Percentiles rank a stretch among this genome's conserved stretches.
These are phyloP conservation scores for Metallyticus violacea DNA, from an alignment of 2,888 invertebrate species.

Conservation along the genomic window DNA sequence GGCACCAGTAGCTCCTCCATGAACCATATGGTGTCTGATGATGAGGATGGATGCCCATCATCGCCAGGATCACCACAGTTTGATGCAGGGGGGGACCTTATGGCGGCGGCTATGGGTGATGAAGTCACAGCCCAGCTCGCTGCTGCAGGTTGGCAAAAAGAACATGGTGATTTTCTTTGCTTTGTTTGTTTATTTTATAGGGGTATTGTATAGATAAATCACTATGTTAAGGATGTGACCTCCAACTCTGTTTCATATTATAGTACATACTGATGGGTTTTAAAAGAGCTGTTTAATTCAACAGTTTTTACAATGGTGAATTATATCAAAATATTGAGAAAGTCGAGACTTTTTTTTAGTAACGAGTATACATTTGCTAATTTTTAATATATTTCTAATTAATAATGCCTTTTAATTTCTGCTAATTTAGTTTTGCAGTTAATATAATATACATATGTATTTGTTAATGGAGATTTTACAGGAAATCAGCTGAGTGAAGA, in stretches of 20 bases:
- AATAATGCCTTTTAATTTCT: too few species aligned
- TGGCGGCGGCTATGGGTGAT: constrained; percentile 82
- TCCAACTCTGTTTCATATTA: neutral
- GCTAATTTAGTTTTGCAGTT: too few species aligned
- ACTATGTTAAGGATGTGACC: constrained; percentile 16
- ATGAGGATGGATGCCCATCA: constrained; percentile 78
- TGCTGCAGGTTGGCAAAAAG: constrained; percentile 76
- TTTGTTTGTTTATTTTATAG: constrained; percentile 34
- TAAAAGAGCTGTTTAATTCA: too few species aligned
- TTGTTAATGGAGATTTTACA: too few species aligned
- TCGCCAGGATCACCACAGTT: constrained; percentile 71
- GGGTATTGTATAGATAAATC: constrained; percentile 30
- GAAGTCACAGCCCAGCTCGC: constrained; percentile 95
- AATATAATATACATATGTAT: too few species aligned
- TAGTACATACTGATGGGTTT: too few species aligned
- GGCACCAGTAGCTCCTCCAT: constrained; percentile 44
- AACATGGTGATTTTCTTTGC: constrained; percentile 48
- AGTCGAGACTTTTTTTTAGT: too few species aligned
- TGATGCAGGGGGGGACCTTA: constrained; percentile 79
- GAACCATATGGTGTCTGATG: constrained; percentile 38
- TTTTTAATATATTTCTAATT: too few species aligned
- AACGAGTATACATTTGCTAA: too few species aligned
- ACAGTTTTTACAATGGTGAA: too few species aligned
- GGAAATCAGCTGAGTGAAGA: too few species aligned
- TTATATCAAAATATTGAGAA: too few species aligned